Evolutionary conservation across 2,797 vertebrate species (phyloP).

Genomic region (Coendou prehensilis): DNA sequence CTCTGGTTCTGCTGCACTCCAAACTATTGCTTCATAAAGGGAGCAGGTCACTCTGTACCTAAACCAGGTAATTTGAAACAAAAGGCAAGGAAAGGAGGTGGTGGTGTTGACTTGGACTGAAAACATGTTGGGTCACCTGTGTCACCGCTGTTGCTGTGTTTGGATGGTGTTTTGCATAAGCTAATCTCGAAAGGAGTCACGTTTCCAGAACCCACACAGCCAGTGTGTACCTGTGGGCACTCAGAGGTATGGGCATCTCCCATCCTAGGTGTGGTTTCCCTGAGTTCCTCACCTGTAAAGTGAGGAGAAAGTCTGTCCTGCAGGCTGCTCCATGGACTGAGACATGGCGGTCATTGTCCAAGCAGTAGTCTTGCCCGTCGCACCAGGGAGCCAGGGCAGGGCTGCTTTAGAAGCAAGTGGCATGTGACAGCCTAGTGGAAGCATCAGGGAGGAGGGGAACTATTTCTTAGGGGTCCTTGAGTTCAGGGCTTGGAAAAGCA

Average conservation of each 20-base stretch:
- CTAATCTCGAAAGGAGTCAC: background rate
- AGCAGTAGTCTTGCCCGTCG: background rate
- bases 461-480: too few species aligned
- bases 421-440: fast-evolving
- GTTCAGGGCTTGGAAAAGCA: background rate
- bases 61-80: slow-evolving; percentile 11
- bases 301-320: background rate
- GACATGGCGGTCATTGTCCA: background rate
- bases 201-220: background rate
- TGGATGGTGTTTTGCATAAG: background rate
- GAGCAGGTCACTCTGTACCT: background rate
- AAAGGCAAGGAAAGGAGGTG: background rate
- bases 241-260: fast-evolving
- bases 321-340: background rate
- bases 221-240: too few species aligned
- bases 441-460: fast-evolving
- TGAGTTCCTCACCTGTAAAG: background rate
- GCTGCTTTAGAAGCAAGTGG: background rate
- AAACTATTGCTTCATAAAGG: background rate
- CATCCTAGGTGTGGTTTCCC: background rate
- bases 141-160: background rate
- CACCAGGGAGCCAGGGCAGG: background rate
- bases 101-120: background rate
- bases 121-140: background rate
- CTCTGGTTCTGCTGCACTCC: background rate